Evolutionary conservation across 2,113 vertebrate species (phyloP).

Genomic region (Ovibos moschatus): DNA sequence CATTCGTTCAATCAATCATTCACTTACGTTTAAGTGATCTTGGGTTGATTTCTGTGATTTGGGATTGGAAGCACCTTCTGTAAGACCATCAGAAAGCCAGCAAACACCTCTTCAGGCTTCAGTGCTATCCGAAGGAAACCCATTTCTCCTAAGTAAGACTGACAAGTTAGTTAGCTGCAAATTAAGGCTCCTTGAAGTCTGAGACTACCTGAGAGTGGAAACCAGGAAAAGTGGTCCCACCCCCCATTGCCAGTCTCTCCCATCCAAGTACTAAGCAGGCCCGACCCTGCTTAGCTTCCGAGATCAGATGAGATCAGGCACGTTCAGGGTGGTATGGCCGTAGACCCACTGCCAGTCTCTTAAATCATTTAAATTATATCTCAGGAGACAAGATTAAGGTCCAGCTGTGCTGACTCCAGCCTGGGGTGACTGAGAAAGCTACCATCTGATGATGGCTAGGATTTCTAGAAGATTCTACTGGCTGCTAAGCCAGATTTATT

Average conservation of each 20-base stretch:
- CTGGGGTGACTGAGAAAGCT: neutral
- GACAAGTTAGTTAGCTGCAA: conserved; percentile 34
- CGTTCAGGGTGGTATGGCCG: neutral
- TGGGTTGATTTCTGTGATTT: neutral
- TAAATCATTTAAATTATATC: neutral
- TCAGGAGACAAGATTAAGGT: neutral
- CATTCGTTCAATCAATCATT: neutral
- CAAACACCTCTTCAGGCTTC: conserved; percentile 12
- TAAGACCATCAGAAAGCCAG: neutral
- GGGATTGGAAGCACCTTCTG: neutral
- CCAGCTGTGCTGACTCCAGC: neutral
- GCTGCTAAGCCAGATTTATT: neutral
- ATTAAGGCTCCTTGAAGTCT: conserved; percentile 32
- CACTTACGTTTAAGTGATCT: neutral
- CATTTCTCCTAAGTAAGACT: conserved; percentile 44
- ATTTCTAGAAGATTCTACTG: neutral
- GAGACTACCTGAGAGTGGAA: conserved; percentile 21
- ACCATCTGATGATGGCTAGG: neutral
- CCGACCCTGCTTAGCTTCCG: neutral
- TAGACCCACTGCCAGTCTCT: neutral
- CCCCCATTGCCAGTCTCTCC: neutral
- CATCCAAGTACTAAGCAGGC: neutral
- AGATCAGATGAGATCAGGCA: neutral
- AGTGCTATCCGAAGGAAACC: neutral
- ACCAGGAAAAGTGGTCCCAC: neutral